A percentile compares a stretch with the other conserved stretches of the same genome.
phyloP scores from a whole-genome alignment of 1,140 invertebrate genomes.

The Acyrthosiphon pisum region DNA sequence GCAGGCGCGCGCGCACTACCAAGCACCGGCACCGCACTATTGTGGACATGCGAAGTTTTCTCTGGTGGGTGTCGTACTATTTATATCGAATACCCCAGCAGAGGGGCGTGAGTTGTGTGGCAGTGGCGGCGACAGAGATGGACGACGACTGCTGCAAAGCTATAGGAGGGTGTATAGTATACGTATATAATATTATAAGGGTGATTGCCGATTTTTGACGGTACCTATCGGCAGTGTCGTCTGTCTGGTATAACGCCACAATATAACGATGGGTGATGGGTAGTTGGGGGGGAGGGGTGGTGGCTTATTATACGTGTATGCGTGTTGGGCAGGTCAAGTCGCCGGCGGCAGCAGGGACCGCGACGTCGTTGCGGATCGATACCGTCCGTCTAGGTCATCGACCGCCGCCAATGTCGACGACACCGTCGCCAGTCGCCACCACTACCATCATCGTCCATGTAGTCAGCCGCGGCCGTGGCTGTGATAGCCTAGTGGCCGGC shows the following conservation, averaged over 20 bases:
- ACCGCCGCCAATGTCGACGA: background rate
- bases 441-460: background rate
- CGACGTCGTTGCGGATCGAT: background rate
- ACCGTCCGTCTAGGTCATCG: constrained; percentile 18
- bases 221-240: background rate
- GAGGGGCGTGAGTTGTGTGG: too few species aligned
- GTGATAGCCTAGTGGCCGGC: background rate
- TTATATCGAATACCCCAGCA: background rate
- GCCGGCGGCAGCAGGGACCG: background rate
- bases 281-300: background rate
- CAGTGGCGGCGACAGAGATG: too few species aligned
- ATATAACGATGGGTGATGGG: background rate
- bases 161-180: background rate
- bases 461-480: background rate
- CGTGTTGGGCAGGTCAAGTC: constrained; percentile 56
- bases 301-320: constrained; percentile 7
- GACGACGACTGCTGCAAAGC: background rate
- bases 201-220: background rate
- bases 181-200: background rate
- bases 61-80: background rate
- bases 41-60: background rate
- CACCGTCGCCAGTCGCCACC: background rate
- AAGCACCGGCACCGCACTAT: too few species aligned
- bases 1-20: background rate
- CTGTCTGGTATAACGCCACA: background rate